phyloP scores from a whole-genome alignment of 2,888 invertebrate species.

The Eupeodes luniger region DNA sequence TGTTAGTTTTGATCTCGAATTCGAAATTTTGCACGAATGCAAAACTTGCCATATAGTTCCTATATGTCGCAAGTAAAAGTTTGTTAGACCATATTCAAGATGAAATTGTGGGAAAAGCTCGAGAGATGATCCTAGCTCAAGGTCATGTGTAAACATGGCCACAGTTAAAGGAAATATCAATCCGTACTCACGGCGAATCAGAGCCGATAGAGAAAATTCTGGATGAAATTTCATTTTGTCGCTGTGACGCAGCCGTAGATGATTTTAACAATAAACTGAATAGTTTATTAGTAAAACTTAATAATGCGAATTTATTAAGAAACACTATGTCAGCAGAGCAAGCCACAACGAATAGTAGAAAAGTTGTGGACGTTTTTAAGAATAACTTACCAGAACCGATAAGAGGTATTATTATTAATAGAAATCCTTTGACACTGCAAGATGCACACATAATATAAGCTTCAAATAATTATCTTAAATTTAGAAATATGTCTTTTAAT shows the following conservation, averaged over 20 bases:
- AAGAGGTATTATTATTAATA: slow-evolving; percentile 26
- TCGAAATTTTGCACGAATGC: no score
- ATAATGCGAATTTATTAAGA: slow-evolving; percentile 21
- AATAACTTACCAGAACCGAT: slow-evolving; percentile 31
- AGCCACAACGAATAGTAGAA: slow-evolving; percentile 2
- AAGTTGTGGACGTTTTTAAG: slow-evolving; percentile 30
- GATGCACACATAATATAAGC: slow-evolving; percentile 2
- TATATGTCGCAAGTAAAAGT: no score
- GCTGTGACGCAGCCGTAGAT: slow-evolving; percentile 4
- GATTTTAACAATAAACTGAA: slow-evolving; percentile 25
- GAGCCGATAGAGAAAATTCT: not conserved
- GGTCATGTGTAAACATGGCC: no score
- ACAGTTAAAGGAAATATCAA: not conserved
- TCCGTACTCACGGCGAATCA: not conserved
- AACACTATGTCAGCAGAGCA: not conserved
- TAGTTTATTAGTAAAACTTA: slow-evolving; percentile 21
- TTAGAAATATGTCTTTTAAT: not conserved
- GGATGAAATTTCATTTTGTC: slow-evolving; percentile 14
- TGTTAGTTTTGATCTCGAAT: no score
- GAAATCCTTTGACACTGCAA: slow-evolving; percentile 15
- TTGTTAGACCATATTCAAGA: no score
- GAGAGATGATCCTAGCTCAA: no score
- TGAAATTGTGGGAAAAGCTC: no score
- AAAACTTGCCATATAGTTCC: no score
- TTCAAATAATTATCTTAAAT: slow-evolving; percentile 16